phyloP scores from a whole-genome alignment of 2,797 vertebrate genomes.

The Orientallactaga sibirica region DNA sequence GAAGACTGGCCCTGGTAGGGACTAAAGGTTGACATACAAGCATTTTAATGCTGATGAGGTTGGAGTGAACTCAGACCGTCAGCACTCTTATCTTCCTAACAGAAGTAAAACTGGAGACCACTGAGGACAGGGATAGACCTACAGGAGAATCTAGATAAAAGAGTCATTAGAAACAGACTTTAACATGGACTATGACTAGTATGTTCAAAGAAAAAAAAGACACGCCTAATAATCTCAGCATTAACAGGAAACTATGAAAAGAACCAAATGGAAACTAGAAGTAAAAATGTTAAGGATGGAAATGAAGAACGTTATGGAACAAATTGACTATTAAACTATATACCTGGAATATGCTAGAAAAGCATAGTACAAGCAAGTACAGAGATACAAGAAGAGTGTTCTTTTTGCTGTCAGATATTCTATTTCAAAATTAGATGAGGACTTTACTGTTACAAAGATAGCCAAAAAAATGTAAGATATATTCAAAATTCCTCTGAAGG shows the following conservation, averaged over 20 bases:
- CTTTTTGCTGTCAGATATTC: not conserved
- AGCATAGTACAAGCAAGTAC: not conserved
- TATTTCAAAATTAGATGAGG: not conserved
- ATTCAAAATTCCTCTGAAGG: not conserved
- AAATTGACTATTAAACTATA: slow-evolving; percentile 19
- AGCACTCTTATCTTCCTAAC: not conserved
- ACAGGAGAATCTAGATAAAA: not conserved
- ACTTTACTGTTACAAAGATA: not conserved
- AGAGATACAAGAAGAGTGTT: not conserved
- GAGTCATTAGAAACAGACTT: not conserved
- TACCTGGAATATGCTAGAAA: not conserved
- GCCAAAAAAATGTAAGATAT: not conserved
- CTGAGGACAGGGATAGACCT: not conserved
- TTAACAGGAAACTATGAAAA: not conserved
- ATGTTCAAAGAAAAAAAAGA: not conserved
- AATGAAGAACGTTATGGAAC: not conserved
- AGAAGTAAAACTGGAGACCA: not conserved
- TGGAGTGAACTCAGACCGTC: not conserved
- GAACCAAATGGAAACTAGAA: not conserved
- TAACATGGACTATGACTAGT: not conserved
- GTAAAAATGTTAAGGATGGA: not conserved
- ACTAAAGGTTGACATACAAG: not conserved
- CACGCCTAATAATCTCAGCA: not conserved
- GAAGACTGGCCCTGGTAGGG: not conserved
- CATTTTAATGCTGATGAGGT: not conserved